Evolutionary conservation across 2,888 invertebrate species (phyloP).

Genomic region (Rutpela maculata): DNA sequence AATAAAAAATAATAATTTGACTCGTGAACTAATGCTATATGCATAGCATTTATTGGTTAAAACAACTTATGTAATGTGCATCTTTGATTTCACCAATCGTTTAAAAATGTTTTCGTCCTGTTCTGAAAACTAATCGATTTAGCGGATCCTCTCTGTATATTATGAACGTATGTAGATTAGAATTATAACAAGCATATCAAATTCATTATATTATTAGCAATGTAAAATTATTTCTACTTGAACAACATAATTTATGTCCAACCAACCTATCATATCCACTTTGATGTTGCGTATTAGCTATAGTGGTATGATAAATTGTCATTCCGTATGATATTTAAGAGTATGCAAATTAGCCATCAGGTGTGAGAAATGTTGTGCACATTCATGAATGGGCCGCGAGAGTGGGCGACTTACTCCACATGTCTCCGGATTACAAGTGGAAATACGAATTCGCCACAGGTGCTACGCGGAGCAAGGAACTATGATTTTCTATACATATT

Average conservation of each 20-base stretch:
- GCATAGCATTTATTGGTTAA: no score
- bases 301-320: slow-evolving; percentile 32
- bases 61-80: no score
- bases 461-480: neutral
- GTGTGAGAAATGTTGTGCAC: slow-evolving; percentile 23
- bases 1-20: no score
- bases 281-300: slow-evolving; percentile 17
- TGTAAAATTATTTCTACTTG: slow-evolving; percentile 32
- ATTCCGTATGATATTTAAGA: slow-evolving; percentile 27
- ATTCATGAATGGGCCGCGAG: slow-evolving; percentile 21
- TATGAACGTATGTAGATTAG: slow-evolving; percentile 2
- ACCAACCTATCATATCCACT: slow-evolving; percentile 13
- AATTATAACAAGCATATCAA: slow-evolving; percentile 24
- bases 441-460: slow-evolving; percentile 14
- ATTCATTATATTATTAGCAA: slow-evolving; percentile 15
- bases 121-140: no score
- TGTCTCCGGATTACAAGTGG: slow-evolving; percentile 25
- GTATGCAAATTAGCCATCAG: slow-evolving; percentile 30
- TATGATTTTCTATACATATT: neutral
- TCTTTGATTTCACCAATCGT: no score
- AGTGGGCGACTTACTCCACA: slow-evolving; percentile 33
- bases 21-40: no score
- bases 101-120: no score
- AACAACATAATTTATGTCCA: slow-evolving; percentile 30
- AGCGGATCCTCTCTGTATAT: no score